These are phyloP conservation scores for Garra rufa DNA, from an alignment of 2,113 vertebrate species.

Conservation along the genomic window DNA sequence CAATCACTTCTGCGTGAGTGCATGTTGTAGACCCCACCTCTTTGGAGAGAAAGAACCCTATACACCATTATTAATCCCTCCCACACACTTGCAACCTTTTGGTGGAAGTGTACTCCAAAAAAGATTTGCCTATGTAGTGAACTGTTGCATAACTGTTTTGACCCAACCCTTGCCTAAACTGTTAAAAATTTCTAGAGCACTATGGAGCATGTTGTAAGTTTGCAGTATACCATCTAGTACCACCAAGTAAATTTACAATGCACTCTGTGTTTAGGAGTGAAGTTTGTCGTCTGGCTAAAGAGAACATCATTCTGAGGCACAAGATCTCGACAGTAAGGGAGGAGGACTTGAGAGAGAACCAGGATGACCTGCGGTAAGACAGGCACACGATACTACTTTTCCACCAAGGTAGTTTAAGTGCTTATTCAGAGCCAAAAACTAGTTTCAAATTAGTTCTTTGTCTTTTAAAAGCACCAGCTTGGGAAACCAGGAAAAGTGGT, in stretches of 20 bases:
- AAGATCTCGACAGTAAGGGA: conserved; percentile 82
- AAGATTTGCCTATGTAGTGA: neutral
- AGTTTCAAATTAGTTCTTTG: no score
- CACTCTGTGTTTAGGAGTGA: conserved; percentile 76
- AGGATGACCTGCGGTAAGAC: conserved; percentile 84
- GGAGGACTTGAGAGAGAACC: conserved; percentile 80
- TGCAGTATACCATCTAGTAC: neutral
- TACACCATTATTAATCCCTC: neutral
- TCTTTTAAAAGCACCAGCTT: no score
- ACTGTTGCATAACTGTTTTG: neutral
- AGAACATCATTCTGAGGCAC: conserved; percentile 79
- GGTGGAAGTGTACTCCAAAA: neutral
- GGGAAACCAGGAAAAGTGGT: no score
- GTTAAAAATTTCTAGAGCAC: neutral
- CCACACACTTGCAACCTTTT: neutral
- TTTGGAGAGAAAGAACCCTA: neutral
- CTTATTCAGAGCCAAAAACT: no score
- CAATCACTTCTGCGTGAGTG: conserved; percentile 53
- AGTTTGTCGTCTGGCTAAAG: conserved; percentile 82
- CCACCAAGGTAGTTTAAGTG: no score
- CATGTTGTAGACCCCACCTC: conserved; percentile 27
- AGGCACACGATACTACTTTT: no score
- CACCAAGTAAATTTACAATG: neutral
- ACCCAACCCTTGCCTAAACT: neutral
- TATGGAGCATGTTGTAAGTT: conserved; percentile 23